A percentile compares a stretch with the other conserved stretches of the same genome.
phyloP scores from a whole-genome alignment of 2,797 vertebrate genomes.

The Gouania willdenowi region DNA sequence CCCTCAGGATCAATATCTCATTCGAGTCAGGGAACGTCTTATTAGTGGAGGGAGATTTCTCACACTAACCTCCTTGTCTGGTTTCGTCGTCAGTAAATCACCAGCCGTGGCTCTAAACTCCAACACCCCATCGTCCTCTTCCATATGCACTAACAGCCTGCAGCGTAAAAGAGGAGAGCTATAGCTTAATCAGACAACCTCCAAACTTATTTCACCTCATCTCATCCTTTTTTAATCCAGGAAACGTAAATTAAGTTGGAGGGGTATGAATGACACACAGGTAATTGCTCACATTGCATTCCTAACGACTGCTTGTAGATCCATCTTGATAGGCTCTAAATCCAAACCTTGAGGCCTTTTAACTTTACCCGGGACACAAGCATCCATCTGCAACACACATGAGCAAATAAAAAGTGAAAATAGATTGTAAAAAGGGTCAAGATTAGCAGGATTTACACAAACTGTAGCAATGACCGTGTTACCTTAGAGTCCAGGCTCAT shows the following conservation, averaged over 20 bases:
- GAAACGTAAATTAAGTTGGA: conserved; percentile 36
- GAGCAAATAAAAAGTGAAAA: background rate
- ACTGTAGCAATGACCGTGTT: background rate
- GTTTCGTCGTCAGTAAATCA: conserved; percentile 73
- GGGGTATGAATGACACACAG: conserved; percentile 18
- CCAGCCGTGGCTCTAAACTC: conserved; percentile 79
- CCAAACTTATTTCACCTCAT: conserved; percentile 20
- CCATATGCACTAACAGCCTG: conserved; percentile 82
- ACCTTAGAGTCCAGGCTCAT: conserved; percentile 86
- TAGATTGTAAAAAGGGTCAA: background rate
- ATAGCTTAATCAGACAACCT: conserved; percentile 38
- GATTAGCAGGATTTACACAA: background rate
- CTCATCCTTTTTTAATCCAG: conserved; percentile 47
- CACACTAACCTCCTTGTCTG: conserved; percentile 52
- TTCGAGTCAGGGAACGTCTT: background rate
- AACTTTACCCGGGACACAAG: conserved; percentile 73
- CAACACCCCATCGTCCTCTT: conserved; percentile 64
- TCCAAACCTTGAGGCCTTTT: conserved; percentile 71
- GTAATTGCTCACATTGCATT: conserved; percentile 78
- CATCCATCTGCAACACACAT: conserved; percentile 64
- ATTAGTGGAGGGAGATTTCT: conserved; percentile 12
- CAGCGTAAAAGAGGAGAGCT: conserved; percentile 25
- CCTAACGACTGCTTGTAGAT: conserved; percentile 74
- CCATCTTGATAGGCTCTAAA: conserved; percentile 73
- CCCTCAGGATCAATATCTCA: conserved; percentile 1